Base-by-base conservation (phyloP, 2,888 invertebrate species). In the Panzeria rudis region DNA sequence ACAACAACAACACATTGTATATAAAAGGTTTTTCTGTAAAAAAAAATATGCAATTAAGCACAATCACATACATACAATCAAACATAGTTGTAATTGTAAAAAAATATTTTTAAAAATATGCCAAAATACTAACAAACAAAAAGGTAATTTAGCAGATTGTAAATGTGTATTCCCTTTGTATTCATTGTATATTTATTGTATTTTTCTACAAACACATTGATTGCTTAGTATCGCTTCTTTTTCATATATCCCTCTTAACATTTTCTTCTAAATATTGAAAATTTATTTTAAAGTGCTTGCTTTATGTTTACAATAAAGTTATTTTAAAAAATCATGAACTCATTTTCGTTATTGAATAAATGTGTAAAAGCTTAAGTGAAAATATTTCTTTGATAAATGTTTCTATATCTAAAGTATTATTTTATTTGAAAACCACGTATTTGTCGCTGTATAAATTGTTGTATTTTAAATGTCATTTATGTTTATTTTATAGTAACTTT, bases 221-320 rank as follows among this genome's bases (percentile, higher is more conserved):
- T n/a, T n/a, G n/a, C n/a, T n/a, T n/a, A n/a, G n/a, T n/a, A n/a
- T 2, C 8, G 11, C 17, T 8, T 50, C 8, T 50, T 47, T 47
- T 47, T 47, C 47, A n/a, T 4, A 5, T 47, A n/a, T 47, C 2
- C 7, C 15, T 4, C 23, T 23, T 5, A 68, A 35, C 41, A 44
- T 25, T 25, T 15, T 15, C 25, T 54, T 54, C 23, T 54, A 29
- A 15, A 29, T 29, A 54, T 66, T 25, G 0, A 50, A 20, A 35
- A 35, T 20, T 52, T 29, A 56, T 47, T 73, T 64, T 17, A 29
- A 69, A 69, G 13, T 61, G 59, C 77, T 77, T 77, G 77, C 50
- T 56, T 69, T 69, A 77, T 47, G n/a, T 44, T 38, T 38, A 38
- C 9, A 47, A 15, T 47, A 38, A 61, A 61, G 59, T 47, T 29